Evolutionary conservation across 2,797 vertebrate species (phyloP), one percentile per base, ranked within the genome.

Genomic region (Microcaecilia unicolor): DNA sequence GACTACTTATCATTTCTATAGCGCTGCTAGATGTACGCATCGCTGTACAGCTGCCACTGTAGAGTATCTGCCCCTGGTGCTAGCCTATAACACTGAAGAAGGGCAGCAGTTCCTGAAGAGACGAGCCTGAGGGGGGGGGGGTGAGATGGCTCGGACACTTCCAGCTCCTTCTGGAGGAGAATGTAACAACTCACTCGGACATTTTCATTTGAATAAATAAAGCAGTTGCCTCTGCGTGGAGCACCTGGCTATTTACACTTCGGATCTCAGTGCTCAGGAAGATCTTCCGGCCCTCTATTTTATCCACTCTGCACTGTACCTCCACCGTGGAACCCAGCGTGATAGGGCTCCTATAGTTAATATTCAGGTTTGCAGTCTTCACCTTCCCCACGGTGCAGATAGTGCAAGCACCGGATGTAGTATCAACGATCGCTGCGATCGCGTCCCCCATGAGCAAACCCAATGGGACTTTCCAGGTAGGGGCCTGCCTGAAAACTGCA

Each of bases 371-470:
- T 28, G 83, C 88, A 1, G 88, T 90, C 83, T 89, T 55, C 11
- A 80, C 56, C 1, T 43, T 41, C 31, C 70, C 81, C 36, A 15
- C 54, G 6, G 72, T 6, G 4, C 44, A 43, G 13, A 51, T 22
- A 4, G 75, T 81, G 3, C 68, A 73, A 24, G 54, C 49, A 8
- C 83, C 86, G 1, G 65, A 62, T 3, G 78, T 57, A 4, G 58
- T 55, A 27, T 90, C 88, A 20, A 90, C 76, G 31, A 89, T 82
- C 12, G 86, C 82, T 42, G 88, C 85, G 36, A 76, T 85, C 12
- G 85, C 83, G 38, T n/a, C 88, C 88, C 16, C 87, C 87, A 1
- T 90, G 88, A 58, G 87, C 82, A 56, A 67, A 56, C 27, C 85
- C 90, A 87, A 2, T 79, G 73, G 2, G 39, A 10, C 90, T 90